Base-by-base conservation (phyloP, 2,797 vertebrate species). In the Agapornis canus region DNA sequence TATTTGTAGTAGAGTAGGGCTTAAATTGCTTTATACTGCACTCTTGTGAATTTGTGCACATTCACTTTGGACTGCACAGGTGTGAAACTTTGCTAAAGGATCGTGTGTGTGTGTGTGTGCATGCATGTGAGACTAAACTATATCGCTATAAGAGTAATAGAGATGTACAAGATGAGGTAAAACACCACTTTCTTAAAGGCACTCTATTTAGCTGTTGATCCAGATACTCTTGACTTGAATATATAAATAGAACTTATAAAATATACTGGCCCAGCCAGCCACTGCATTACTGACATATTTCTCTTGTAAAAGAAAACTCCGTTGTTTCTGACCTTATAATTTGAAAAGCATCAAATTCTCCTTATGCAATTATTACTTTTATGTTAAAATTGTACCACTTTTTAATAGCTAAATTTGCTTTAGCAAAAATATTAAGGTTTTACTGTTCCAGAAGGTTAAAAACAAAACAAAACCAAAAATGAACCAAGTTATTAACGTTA, bases 171-270 rank as follows among this genome's bases (percentile, higher is more conserved):
- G 77, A 43, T 81, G 35, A 94, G 90, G 81, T 92, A 75, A 95
- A 95, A 19, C 79, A 92, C 92, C 94, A 89, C 85, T 94, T 93
- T 86, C 40, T 63, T 81, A 49, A 83, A 91, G 64, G 84, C 84
- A 85, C 90, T 96, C 42, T 94, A 27, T 90, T 90, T 90, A 93
- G 49, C 43, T 86, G 45, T 88, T 80, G 35, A 59, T 85, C 76
- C 80, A 91, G 88, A 92, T 93, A 56, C 48, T 94, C 72, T 77
- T 72, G 76, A 87, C 92, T 90, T 93, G 85, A 94, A 79, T 81
- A 66, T 86, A 89, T 81, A 85, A 85, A 89, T 63, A 95, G 92
- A 68, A 85, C 43, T 82, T 89, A 19, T 15, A 72, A 78, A 91
- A 79, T 54, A 65, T 4, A 60, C 68, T 87, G 75, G 32, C 65